phyloP scores from a whole-genome alignment of 2,888 invertebrate species.

The Cacoxenus indagator region DNA sequence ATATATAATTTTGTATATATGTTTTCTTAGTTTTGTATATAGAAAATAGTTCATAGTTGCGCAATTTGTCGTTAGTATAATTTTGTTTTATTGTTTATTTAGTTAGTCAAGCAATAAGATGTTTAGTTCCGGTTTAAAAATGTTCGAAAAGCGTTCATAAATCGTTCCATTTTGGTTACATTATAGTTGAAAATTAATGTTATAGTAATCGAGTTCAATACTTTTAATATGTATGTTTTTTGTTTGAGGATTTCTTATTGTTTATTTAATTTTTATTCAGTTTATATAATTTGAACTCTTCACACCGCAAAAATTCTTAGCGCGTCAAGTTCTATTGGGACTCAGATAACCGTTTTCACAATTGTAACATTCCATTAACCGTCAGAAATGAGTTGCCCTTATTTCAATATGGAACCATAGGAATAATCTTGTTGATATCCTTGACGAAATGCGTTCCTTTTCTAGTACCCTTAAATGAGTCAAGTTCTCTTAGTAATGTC shows the following conservation, averaged over 20 bases:
- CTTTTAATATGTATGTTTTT: neutral
- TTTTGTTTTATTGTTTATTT: constrained; percentile 30
- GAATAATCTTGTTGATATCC: too few relatives aligned
- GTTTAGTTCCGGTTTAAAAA: constrained; percentile 35
- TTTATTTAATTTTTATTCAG: constrained; percentile 13
- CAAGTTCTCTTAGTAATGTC: too few relatives aligned
- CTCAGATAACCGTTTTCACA: neutral
- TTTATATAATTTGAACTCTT: constrained; percentile 8
- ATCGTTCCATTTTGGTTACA: constrained; percentile 56
- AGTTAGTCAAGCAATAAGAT: neutral
- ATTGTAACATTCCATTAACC: neutral
- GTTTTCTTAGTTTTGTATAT: constrained; percentile 27
- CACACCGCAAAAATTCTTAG: neutral
- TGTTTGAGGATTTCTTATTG: neutral
- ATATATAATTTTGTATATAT: constrained; percentile 27
- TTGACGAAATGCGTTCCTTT: too few relatives aligned
- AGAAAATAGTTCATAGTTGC: constrained; percentile 19
- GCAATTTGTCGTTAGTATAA: constrained; percentile 5
- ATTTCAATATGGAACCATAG: too few relatives aligned
- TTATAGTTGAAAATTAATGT: neutral
- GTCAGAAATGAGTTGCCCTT: too few relatives aligned
- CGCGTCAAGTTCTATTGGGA: too few relatives aligned
- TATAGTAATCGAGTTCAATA: neutral
- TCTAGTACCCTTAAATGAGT: too few relatives aligned
- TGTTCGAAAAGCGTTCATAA: constrained; percentile 51